Conservation (phyloP, 2,113 vertebrate genomes). For the Xiphophorus hellerii region DNA sequence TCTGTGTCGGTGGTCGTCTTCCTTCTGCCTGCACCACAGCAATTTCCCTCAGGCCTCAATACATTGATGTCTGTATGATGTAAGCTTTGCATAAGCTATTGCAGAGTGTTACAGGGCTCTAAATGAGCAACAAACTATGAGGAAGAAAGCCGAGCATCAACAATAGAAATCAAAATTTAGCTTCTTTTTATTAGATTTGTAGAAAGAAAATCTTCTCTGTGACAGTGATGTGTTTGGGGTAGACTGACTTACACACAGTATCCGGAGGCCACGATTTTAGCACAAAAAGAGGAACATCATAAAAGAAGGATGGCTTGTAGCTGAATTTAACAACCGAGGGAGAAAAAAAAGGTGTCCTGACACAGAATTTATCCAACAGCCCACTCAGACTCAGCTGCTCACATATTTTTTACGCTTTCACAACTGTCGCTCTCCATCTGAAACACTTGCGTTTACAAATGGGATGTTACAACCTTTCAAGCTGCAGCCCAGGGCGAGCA, state of each 20-base stretch:
- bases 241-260: conserved; percentile 1
- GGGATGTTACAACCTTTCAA: conserved; percentile 52
- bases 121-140: conserved; percentile 10
- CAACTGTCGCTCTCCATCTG: conserved; percentile 26
- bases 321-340: conserved; percentile 53
- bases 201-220: conserved; percentile 9
- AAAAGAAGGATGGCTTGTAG: conserved; percentile 45
- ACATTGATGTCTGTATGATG: conserved; percentile 45
- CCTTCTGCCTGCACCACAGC: conserved; percentile 36
- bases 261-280: conserved; percentile 1
- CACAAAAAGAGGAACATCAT: conserved; percentile 32
- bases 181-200: not conserved
- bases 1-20: conserved; percentile 39
- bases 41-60: conserved; percentile 39
- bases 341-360: conserved; percentile 52
- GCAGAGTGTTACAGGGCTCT: not conserved
- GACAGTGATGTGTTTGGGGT: conserved; percentile 1
- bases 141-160: not conserved
- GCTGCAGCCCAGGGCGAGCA: conserved; percentile 45
- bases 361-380: conserved; percentile 69
- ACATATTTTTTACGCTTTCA: conserved; percentile 46
- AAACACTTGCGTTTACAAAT: conserved; percentile 50
- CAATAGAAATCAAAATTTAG: conserved; percentile 1
- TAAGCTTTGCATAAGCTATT: conserved; percentile 51
- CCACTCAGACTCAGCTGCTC: conserved; percentile 54